These are phyloP conservation scores for Trisateles emortualis DNA, from an alignment of 2,888 invertebrate species.

Conservation along the genomic window DNA sequence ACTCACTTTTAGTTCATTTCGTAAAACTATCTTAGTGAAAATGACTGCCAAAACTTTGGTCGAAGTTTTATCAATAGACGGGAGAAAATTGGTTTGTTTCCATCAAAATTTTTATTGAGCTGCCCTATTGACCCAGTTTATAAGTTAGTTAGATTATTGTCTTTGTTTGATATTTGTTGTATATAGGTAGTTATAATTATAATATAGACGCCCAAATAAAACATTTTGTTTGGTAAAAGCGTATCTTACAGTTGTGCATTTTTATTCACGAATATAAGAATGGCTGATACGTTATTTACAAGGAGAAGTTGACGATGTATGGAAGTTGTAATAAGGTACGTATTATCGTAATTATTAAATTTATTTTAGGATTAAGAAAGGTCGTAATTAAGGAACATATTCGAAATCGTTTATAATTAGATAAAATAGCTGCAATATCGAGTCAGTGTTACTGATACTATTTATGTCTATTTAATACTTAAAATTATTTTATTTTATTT, in stretches of 20 bases:
- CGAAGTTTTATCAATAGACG: conserved; percentile 66
- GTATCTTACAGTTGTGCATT: neutral
- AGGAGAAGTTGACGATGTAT: conserved; percentile 64
- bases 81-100: conserved; percentile 22
- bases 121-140: conserved; percentile 65
- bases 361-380: neutral
- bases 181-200: neutral
- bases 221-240: neutral
- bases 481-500: no score
- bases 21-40: neutral
- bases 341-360: neutral
- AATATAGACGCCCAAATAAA: neutral
- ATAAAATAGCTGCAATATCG: no score
- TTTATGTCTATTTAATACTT: no score
- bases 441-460: no score
- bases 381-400: no score
- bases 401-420: no score
- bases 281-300: conserved; percentile 27
- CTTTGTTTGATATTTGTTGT: conserved; percentile 46
- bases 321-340: conserved; percentile 49
- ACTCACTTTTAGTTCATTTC: neutral
- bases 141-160: conserved; percentile 25
- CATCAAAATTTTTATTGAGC: conserved; percentile 43
- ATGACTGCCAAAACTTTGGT: conserved; percentile 18
- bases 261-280: conserved; percentile 15